phyloP scores from a whole-genome alignment of 2,888 invertebrate genomes.

The Temnothorax unifasciatus region DNA sequence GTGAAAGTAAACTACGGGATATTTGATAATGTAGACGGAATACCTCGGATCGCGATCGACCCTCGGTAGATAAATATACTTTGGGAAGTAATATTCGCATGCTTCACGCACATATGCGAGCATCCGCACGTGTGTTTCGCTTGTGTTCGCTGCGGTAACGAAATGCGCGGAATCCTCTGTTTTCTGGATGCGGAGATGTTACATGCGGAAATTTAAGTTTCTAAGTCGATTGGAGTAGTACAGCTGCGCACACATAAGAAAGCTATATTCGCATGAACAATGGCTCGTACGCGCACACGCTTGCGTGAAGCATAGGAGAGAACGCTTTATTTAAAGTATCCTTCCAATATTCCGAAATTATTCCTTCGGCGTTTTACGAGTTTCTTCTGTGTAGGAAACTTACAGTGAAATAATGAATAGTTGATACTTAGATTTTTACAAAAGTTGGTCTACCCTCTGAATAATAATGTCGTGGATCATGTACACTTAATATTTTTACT shows the following conservation, averaged over 20 bases:
- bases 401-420: background rate
- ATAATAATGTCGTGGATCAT: background rate
- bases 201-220: constrained; percentile 67
- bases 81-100: constrained; percentile 46
- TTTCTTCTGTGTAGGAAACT: background rate
- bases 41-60: constrained; percentile 42
- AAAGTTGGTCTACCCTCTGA: background rate
- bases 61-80: constrained; percentile 54
- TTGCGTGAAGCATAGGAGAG: constrained; percentile 47
- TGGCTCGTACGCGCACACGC: background rate
- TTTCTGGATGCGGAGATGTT: constrained; percentile 53
- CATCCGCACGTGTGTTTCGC: constrained; percentile 45
- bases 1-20: constrained; percentile 37
- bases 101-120: background rate
- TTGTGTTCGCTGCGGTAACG: constrained; percentile 18
- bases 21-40: constrained; percentile 40
- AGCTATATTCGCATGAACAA: constrained; percentile 15
- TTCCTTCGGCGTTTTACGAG: background rate
- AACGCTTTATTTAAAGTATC: constrained; percentile 24
- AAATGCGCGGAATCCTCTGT: constrained; percentile 12
- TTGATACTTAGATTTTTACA: background rate
- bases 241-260: constrained; percentile 21
- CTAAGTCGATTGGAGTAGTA: constrained; percentile 63
- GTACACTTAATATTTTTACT: background rate
- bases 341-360: background rate